phyloP scores from a whole-genome alignment of 1,140 invertebrate genomes.

The Drosophila sproati region DNA sequence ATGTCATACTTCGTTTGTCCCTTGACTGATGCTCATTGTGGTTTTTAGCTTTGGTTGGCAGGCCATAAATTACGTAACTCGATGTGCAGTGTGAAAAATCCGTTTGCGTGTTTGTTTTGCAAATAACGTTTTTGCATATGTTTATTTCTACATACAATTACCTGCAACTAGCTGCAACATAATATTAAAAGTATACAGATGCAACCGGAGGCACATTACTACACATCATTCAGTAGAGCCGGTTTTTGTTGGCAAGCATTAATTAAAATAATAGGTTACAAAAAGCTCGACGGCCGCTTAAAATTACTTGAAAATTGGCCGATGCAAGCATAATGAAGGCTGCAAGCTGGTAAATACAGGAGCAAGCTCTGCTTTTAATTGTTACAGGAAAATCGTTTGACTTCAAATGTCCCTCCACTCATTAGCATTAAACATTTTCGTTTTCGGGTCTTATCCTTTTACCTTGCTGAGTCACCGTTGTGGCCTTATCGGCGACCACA shows the following conservation, averaged over 20 bases:
- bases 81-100: constrained; percentile 34
- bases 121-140: not conserved
- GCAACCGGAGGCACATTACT: not conserved
- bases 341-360: not conserved
- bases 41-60: constrained; percentile 23
- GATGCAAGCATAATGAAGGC: not conserved
- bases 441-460: not conserved
- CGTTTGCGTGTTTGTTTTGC: constrained; percentile 10
- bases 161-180: not conserved
- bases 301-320: not conserved
- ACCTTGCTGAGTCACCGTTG: not conserved
- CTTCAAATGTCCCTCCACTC: not conserved
- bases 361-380: not conserved
- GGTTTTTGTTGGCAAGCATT: not conserved
- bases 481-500: not conserved
- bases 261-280: constrained; percentile 1
- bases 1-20: constrained; percentile 19
- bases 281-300: not conserved
- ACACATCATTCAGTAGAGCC: not conserved
- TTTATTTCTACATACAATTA: not conserved
- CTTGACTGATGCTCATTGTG: constrained; percentile 24
- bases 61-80: constrained; percentile 51
- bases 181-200: constrained; percentile 13
- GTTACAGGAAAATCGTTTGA: not conserved
- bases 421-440: not conserved